phyloP scores from a whole-genome alignment of 1,140 invertebrate genomes.

The Paraescarpia echinospica region DNA sequence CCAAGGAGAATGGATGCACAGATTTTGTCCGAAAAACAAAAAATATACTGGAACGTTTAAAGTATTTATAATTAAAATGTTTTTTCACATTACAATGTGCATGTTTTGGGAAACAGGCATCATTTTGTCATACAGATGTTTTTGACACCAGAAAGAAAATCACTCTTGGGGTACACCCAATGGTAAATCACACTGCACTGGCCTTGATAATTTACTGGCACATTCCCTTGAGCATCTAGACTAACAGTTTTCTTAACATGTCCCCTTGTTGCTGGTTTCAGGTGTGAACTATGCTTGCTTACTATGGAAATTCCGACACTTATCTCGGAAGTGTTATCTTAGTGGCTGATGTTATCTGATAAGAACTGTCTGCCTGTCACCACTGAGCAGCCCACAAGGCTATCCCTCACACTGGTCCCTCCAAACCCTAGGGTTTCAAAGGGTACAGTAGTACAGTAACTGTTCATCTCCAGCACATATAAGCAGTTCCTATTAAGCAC shows the following conservation, averaged over 20 bases:
- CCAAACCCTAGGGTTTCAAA: background rate
- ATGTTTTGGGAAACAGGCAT: background rate
- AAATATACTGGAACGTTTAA: too few species aligned
- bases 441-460: background rate
- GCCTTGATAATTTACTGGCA: background rate
- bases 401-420: background rate
- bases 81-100: background rate
- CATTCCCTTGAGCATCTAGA: background rate
- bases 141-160: background rate
- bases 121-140: background rate
- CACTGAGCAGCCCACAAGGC: background rate
- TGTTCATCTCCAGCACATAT: background rate
- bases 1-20: too few species aligned
- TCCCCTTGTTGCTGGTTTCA: background rate
- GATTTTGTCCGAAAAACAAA: too few species aligned
- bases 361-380: background rate
- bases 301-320: background rate
- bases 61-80: background rate
- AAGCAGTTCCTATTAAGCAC: background rate
- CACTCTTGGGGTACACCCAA: background rate
- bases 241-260: background rate
- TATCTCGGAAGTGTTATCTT: background rate
- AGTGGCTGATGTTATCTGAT: background rate
- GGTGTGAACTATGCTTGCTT: background rate
- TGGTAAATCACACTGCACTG: background rate